Percentiles rank a stretch among this genome's conserved stretches.
These are phyloP conservation scores for Otolemur crassicaudatus DNA, from an alignment of 2,797 vertebrate species.

Conservation along the genomic window DNA sequence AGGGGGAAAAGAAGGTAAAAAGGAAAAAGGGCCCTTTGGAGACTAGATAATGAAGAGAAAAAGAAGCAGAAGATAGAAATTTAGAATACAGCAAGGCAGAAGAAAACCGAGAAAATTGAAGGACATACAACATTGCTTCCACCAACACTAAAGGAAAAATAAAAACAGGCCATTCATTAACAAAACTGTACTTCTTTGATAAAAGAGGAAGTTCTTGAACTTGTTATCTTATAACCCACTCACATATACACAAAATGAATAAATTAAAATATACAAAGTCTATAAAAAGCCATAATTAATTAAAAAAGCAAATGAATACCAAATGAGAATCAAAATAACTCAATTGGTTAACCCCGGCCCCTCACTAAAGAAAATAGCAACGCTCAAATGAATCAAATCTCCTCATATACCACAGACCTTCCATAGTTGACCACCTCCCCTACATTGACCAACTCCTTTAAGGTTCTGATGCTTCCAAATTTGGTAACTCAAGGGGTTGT, in stretches of 20 bases:
- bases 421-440: too few species aligned
- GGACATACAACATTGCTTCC: not conserved
- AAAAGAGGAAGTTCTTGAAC: not conserved
- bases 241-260: constrained; percentile 7
- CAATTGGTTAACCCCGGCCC: not conserved
- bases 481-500: not conserved
- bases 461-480: not conserved
- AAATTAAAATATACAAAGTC: constrained; percentile 49
- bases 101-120: not conserved
- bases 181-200: not conserved
- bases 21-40: not conserved
- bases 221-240: not conserved
- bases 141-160: not conserved
- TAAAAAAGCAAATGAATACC: constrained; percentile 10
- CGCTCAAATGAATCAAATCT: constrained; percentile 14
- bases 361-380: not conserved
- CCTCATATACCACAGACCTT: not conserved
- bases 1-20: not conserved
- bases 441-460: too few species aligned
- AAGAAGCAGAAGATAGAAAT: not conserved
- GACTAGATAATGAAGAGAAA: not conserved
- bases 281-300: not conserved
- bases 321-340: not conserved
- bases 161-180: not conserved
- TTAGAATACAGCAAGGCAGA: not conserved